phyloP scores from a whole-genome alignment of 2,113 vertebrate genomes.

The Penelope pileata region DNA sequence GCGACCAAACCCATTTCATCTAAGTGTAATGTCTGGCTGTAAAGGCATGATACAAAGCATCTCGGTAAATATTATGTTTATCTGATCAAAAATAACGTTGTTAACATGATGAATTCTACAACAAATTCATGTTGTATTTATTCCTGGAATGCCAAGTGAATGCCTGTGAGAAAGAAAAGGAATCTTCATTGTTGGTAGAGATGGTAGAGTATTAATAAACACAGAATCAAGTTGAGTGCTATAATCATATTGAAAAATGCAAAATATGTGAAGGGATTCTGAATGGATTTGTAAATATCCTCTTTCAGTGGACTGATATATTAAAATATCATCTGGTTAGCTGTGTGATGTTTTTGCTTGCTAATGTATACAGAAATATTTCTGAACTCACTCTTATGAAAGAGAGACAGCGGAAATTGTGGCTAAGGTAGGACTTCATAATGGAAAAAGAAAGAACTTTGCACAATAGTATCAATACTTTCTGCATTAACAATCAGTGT shows the following conservation, averaged over 20 bases:
- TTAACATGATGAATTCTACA: background rate
- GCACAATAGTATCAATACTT: background rate
- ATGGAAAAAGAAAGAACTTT: background rate
- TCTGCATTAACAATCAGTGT: background rate
- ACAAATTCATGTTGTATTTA: background rate
- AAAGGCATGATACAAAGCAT: background rate
- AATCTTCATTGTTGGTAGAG: background rate
- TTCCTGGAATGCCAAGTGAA: background rate
- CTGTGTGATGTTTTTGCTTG: background rate
- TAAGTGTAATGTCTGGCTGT: background rate
- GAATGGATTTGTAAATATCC: background rate
- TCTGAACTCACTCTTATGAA: background rate
- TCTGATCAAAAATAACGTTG: background rate
- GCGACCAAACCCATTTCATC: background rate
- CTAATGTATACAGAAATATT: slow-evolving; percentile 1
- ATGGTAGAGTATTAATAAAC: background rate
- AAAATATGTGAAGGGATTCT: slow-evolving; percentile 5
- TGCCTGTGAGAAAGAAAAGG: background rate
- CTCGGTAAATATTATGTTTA: background rate
- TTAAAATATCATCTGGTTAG: slow-evolving; percentile 1
- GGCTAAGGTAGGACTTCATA: background rate
- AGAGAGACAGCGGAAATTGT: background rate
- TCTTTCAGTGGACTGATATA: background rate
- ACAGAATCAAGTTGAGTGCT: background rate
- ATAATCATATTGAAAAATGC: background rate